Base-by-base conservation (phyloP, 2,888 invertebrate species). In the Diaprepes abbreviatus region DNA sequence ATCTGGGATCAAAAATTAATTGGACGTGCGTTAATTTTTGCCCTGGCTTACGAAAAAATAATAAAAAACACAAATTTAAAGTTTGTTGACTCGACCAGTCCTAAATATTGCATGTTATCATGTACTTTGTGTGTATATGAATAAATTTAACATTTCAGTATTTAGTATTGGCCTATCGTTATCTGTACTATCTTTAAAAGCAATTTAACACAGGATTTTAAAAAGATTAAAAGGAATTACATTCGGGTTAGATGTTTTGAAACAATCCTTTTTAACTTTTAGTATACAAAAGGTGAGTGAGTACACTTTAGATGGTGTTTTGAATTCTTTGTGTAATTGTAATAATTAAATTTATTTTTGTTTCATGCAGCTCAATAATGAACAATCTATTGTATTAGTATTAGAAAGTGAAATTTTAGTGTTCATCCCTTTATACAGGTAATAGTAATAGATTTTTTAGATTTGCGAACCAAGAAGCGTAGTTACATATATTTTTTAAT, bases 221-320 rank as follows among this genome's bases (percentile, higher is more conserved):
- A 40, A 40, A 1, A 40, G 40, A 40, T 40, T 40, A 40, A 40
- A 40, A 40, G 17, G 17, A 40, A 17, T 40, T 40, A 17, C 40
- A 40, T 3, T 7, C 17, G 16, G 9, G 17, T 17, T 40, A 17
- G 9, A 10, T 9, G 1, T 1, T 0, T 7, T 16, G n/a, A 16
- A 9, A 17, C 10, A 17, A 40, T 40, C 17, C 16, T 10, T 17
- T 2, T 40, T 40, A 7, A 40, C 17, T n/a, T n/a, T n/a, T n/a
- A n/a, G n/a, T n/a, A n/a, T n/a, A n/a, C n/a, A n/a, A n/a, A n/a
- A n/a, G n/a, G n/a, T n/a, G n/a, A n/a, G n/a, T n/a, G n/a, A n/a
- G n/a, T n/a, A n/a, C n/a, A n/a, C n/a, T n/a, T n/a, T n/a, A n/a
- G n/a, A n/a, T n/a, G n/a, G n/a, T n/a, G n/a, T n/a, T n/a, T n/a